Evolutionary conservation across 2,113 vertebrate genomes (phyloP).

Genomic region (Physeter macrocephalus): DNA sequence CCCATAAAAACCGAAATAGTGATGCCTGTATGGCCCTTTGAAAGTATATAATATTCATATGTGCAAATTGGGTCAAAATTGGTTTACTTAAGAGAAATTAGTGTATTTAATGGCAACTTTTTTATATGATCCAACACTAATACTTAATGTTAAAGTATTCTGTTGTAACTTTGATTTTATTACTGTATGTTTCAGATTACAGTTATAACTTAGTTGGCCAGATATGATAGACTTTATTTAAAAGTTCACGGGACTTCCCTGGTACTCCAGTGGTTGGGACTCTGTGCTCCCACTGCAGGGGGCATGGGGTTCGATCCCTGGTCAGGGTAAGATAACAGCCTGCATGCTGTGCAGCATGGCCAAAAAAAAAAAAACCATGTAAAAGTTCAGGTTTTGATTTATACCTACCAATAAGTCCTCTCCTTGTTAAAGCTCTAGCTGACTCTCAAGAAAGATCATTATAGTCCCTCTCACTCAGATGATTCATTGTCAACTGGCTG

Average conservation of each 20-base stretch:
- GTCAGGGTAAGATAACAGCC: no score
- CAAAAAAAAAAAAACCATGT: neutral
- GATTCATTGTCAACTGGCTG: neutral
- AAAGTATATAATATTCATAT: neutral
- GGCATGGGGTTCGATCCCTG: no score
- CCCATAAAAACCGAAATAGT: neutral
- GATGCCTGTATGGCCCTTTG: neutral
- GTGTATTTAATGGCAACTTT: neutral
- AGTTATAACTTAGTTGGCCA: neutral
- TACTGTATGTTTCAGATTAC: neutral
- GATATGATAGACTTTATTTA: neutral
- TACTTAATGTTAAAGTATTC: neutral
- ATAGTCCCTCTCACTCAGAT: neutral
- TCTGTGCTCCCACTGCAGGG: no score
- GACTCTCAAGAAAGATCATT: neutral
- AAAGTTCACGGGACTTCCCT: neutral
- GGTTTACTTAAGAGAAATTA: neutral
- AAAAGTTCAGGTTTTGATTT: slow-evolving; percentile 17
- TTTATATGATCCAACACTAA: neutral
- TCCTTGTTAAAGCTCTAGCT: slow-evolving; percentile 10
- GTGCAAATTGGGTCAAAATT: slow-evolving; percentile 2
- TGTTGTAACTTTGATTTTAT: neutral
- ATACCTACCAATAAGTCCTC: neutral
- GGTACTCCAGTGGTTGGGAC: no score
- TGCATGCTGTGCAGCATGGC: no score